Conservation (phyloP, 30 jellyfish, hydroid and myxozoan genomes). For the Clytia hemisphaerica region DNA sequence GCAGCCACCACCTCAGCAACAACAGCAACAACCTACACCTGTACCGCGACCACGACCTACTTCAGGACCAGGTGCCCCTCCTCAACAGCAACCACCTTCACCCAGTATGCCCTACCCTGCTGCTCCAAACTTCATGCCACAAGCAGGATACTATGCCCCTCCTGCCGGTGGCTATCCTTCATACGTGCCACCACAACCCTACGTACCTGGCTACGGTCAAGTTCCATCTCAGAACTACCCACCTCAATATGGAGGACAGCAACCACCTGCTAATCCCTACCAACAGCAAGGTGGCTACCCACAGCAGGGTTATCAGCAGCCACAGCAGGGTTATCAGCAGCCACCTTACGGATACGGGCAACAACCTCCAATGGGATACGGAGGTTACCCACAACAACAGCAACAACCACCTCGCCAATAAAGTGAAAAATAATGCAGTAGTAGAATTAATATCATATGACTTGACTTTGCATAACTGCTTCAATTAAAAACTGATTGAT, state of each 20-base stretch:
- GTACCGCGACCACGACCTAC: constrained; percentile 28
- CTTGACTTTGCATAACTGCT: no score
- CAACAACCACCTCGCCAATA: constrained; percentile 74
- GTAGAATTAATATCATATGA: no score
- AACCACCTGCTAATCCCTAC: constrained; percentile 4
- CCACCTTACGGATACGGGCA: constrained; percentile 52
- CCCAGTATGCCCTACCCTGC: constrained; percentile 67
- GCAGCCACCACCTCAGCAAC: constrained; percentile 29
- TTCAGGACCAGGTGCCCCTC: constrained; percentile 2
- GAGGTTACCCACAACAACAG: constrained; percentile 73
- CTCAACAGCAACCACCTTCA: constrained; percentile 34
- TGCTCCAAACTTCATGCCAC: constrained; percentile 79
- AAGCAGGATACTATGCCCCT: constrained; percentile 89
- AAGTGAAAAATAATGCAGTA: background rate
- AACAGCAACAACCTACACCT: constrained; percentile 31
- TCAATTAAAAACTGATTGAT: no score
- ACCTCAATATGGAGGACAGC: constrained; percentile 9
- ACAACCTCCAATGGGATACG: constrained; percentile 81
- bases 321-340: constrained; percentile 12
- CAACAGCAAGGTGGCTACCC: no score
- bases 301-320: constrained; percentile 2
- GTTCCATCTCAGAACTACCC: constrained; percentile 32
- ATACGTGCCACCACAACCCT: constrained; percentile 66
- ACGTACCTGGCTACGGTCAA: constrained; percentile 15
- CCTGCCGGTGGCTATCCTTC: no score